Evolutionary conservation across 1,140 invertebrate species (phyloP), one percentile per base, ranked within the genome.

Genomic region (Drosophila kohkoa): DNA sequence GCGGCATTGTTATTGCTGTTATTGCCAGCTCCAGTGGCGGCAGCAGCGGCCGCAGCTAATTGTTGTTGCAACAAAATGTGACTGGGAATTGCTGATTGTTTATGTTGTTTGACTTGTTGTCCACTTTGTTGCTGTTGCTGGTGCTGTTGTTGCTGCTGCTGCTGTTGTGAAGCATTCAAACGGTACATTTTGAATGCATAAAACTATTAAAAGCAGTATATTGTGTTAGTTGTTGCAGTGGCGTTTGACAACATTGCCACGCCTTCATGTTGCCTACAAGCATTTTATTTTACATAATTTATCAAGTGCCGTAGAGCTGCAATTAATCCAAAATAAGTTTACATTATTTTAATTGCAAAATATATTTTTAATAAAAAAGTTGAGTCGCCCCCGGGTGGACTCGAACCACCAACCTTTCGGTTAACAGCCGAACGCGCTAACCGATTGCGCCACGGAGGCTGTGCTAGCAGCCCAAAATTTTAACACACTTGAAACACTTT

Each of bases 341-440:
- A 43, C n/a, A 13, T 43, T 43, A 43, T 10, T 13, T 1, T 5
- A 71, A 48, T 58, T 30, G 16, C 16, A 38, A 41, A 30, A 59
- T n/a, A 2, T n/a, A 10, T 45, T 2, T 32, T 32, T 8, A 32
- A 32, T 54, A 62, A 6, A 64, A 60, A 79, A 45, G 6, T 13
- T 5, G 0, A 25, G 6, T 5, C 93, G 93, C 94, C 94, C 93
- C 94, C 94, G 94, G 96, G 96, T 96, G 95, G 96, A 95, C 95
- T 96, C 95, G 96, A 96, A 96, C 96, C 95, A 96, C 96, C 96
- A 96, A 96, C 96, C 96, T 96, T 96, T 95, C 95, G 95, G 95
- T 95, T 95, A 95, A 95, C 95, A 95, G 95, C 95, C 95, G 95
- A 95, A 95, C 95, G 95, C 95, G 96, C 96, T 96, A 96, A 94